Percentiles rank a stretch among this genome's conserved stretches.
These are phyloP conservation scores for Apodemia mormo DNA, from an alignment of 2,888 invertebrate species.

Conservation along the genomic window DNA sequence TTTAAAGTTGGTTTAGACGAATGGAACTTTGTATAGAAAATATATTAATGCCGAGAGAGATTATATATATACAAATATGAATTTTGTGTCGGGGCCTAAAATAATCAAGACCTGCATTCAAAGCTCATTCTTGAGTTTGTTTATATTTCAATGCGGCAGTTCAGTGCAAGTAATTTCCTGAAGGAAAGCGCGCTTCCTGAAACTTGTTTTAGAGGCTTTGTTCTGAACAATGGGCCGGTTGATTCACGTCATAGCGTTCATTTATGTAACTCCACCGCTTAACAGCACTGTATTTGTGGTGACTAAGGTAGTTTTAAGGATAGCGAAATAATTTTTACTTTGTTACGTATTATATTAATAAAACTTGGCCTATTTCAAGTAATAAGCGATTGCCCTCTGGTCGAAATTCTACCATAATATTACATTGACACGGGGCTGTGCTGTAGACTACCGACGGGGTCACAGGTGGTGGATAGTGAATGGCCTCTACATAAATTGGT, in stretches of 20 bases:
- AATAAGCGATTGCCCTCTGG: too few relatives aligned
- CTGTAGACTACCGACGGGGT: too few relatives aligned
- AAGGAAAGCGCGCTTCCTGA: constrained; percentile 62
- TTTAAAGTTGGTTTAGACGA: too few relatives aligned
- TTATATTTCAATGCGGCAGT: constrained; percentile 37
- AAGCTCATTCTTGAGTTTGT: constrained; percentile 3
- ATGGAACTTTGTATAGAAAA: too few relatives aligned
- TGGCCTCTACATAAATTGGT: too few relatives aligned
- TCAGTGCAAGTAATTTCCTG: constrained; percentile 63
- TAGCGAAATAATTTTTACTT: background rate
- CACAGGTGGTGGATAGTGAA: too few relatives aligned
- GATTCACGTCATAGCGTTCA: constrained; percentile 57
- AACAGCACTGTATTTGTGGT: constrained; percentile 6
- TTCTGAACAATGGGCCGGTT: constrained; percentile 66
- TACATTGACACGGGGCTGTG: too few relatives aligned
- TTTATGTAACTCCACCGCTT: constrained; percentile 41
- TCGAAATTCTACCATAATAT: too few relatives aligned
- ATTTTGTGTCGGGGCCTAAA: background rate
- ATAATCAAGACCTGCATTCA: constrained; percentile 4
- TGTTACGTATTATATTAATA: too few relatives aligned
- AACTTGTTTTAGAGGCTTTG: constrained; percentile 69
- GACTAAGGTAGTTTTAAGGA: background rate
- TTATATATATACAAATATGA: too few relatives aligned
- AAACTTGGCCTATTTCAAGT: too few relatives aligned
- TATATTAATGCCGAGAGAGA: too few relatives aligned